A percentile compares a stretch with the other conserved stretches of the same genome.
Conservation (phyloP, 2,113 vertebrate genomes). For the Ammodramus savannarum region DNA sequence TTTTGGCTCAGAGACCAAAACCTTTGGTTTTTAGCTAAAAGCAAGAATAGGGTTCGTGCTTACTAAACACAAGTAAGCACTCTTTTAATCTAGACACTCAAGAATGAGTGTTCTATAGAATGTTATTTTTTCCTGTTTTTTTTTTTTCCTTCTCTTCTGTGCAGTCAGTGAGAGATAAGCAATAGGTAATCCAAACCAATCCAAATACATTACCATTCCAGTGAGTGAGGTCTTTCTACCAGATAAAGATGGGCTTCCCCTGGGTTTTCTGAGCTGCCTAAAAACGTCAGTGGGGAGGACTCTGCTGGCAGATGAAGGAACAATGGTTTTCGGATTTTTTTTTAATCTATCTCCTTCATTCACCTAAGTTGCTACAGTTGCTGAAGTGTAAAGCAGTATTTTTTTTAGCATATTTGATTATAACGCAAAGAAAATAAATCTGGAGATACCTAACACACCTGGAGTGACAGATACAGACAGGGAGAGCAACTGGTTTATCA, state of each 20-base stretch:
- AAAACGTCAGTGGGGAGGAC: neutral
- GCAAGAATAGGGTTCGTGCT: neutral
- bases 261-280: neutral
- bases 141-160: neutral
- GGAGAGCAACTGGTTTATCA: neutral
- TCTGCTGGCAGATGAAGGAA: neutral
- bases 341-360: neutral
- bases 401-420: neutral
- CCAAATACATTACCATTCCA: neutral
- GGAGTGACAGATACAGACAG: neutral
- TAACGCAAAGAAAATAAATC: neutral
- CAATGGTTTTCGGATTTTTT: neutral
- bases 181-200: neutral
- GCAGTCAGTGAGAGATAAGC: neutral
- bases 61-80: neutral
- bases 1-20: neutral
- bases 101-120: neutral
- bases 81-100: neutral
- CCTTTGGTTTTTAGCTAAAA: neutral
- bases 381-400: neutral
- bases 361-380: neutral
- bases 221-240: neutral
- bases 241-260: neutral
- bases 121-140: accelerated
- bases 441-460: neutral